Evolutionary conservation across 2,888 invertebrate genomes (phyloP).

Genomic region (Tuberolachnus salignus): DNA sequence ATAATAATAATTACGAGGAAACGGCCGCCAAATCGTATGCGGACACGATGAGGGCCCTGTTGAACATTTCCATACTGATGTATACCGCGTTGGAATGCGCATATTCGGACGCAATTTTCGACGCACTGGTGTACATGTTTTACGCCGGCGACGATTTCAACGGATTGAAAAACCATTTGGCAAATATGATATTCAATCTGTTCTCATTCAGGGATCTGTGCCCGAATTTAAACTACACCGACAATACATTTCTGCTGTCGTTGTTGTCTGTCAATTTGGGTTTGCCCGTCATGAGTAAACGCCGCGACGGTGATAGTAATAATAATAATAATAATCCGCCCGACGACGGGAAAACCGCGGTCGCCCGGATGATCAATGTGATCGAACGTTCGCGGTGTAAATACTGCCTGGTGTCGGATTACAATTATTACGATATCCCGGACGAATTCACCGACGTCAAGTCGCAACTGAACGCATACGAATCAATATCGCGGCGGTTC

Average conservation of each 20-base stretch:
- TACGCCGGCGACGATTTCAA: not conserved
- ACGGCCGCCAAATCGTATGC: no score
- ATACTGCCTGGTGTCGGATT: not conserved
- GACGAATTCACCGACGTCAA: no score
- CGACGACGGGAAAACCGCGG: not conserved
- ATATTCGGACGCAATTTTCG: not conserved
- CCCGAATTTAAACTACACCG: not conserved
- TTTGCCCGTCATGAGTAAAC: no score
- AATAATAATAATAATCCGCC: not conserved
- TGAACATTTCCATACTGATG: not conserved
- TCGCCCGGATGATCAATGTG: not conserved
- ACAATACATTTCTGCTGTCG: not conserved
- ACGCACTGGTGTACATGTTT: not conserved
- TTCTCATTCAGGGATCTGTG: not conserved
- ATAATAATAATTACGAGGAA: no score
- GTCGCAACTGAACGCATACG: not conserved
- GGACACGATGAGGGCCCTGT: not conserved
- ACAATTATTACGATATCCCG: not conserved
- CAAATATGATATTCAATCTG: not conserved
- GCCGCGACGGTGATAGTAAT: no score
- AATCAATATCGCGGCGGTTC: not conserved
- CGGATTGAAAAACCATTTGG: not conserved
- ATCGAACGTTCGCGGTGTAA: not conserved
- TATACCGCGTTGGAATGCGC: not conserved
- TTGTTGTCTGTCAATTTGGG: not conserved